These are phyloP conservation scores for Poecilia gillii DNA, from an alignment of 2,797 vertebrate species.

Conservation along the genomic window DNA sequence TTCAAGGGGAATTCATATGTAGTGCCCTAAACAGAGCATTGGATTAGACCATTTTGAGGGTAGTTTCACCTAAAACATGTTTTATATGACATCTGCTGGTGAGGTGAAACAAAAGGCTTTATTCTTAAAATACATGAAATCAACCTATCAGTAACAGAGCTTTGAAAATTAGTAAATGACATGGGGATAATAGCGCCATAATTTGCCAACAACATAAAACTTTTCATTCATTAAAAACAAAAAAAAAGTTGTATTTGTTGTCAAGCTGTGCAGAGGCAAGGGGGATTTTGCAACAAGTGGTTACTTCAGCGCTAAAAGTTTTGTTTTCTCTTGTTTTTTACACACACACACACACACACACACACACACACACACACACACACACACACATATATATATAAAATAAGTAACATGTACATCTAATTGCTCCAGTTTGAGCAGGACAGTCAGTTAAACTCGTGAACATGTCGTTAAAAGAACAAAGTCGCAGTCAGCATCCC, in stretches of 20 bases:
- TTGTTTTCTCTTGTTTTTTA: too few relatives aligned
- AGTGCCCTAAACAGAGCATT: not conserved
- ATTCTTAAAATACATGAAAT: too few relatives aligned
- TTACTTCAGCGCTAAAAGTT: too few relatives aligned
- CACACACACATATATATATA: too few relatives aligned
- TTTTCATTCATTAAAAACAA: not conserved
- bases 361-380: too few relatives aligned
- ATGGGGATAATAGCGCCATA: too few relatives aligned
- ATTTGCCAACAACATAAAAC: not conserved
- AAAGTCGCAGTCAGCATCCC: slow-evolving; percentile 18
- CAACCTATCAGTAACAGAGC: too few relatives aligned
- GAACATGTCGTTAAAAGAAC: slow-evolving; percentile 9
- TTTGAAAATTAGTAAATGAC: too few relatives aligned
- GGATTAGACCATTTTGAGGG: not conserved
- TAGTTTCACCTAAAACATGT: too few relatives aligned
- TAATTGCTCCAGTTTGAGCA: slow-evolving; percentile 13
- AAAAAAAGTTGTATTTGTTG: not conserved
- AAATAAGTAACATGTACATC: slow-evolving; percentile 1
- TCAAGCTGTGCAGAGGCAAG: not conserved
- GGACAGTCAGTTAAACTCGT: slow-evolving; percentile 15
- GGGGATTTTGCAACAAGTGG: not conserved
- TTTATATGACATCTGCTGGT: not conserved
- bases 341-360: too few relatives aligned
- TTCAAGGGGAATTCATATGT: not conserved
- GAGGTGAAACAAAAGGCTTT: not conserved